Base-by-base conservation (phyloP, 2,113 vertebrate species). In the Centropus bengalensis region DNA sequence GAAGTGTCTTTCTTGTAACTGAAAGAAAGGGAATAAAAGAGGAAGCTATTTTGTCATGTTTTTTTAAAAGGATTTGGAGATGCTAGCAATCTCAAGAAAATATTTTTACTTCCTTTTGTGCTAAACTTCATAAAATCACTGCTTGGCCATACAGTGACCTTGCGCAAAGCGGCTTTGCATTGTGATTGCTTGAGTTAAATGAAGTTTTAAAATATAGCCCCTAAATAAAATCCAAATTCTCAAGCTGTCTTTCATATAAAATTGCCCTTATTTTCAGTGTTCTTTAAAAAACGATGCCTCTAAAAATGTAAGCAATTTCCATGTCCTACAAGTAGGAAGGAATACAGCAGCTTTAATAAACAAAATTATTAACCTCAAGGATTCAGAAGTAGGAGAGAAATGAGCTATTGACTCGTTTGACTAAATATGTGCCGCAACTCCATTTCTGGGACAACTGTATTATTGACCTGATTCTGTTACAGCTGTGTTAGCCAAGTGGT, bases 11-110 rank as follows among this genome's bases (percentile, higher is more conserved):
- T 8, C 44, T 71, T 89, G 74, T 89, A 75, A 63, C 28, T 26
- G 38, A 47, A 93, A 91, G 60, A 90, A 75, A 33, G 59, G 16
- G 49, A 86, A 42, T 68, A 77, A 54, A 79, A 86, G 28, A 68
- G 59, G 59, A 83, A 86, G 45, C 40, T 40, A 22, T 83, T 76
- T 64, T 2, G 2, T 83, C 58, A 80, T 27, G 15, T 20, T 80
- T 92, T 94, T 94, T 55, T n/a, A 73, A 94, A 82, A 44, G 24
- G 45, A 56, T 62, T 91, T 93, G 51, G 36, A 81, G 28, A 78
- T 91, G 28, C 14, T 82, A 12, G 22, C 40, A 73, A 21, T 56
- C 67, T 85, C 70, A 23, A 91, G 66, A 52, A 78, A 92, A 82
- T 28, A 2, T 47, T 93, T 93, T 89, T 67, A 60, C 14, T 1